phyloP scores from a whole-genome alignment of 2,113 vertebrate genomes.

The Nannobrachium achirus region DNA sequence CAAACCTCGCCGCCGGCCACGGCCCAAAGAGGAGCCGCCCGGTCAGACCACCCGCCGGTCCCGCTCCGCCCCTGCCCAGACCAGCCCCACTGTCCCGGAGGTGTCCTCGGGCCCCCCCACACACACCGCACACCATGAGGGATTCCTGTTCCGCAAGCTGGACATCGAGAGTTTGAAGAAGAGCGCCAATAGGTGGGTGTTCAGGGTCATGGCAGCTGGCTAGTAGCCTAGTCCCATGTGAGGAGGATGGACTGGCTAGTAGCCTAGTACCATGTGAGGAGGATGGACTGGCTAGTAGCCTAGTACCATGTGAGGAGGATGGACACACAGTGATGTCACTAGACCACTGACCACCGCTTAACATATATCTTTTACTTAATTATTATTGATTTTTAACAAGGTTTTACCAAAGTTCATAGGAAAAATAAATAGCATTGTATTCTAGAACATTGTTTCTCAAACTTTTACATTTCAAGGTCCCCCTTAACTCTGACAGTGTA shows the following conservation, averaged over 20 bases:
- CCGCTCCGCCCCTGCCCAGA: conserved; percentile 88
- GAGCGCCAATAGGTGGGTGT: conserved; percentile 89
- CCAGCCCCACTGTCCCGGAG: conserved; percentile 76
- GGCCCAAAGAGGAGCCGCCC: conserved; percentile 82
- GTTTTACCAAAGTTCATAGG: no score
- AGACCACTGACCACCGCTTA: not conserved
- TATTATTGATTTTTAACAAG: no score
- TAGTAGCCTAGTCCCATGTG: not conserved
- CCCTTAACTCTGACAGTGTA: no score
- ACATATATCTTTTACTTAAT: no score
- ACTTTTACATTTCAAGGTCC: no score
- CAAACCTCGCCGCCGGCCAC: conserved; percentile 87
- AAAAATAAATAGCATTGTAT: no score
- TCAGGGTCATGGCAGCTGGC: conserved; percentile 30
- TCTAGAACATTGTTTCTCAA: no score
- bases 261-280: conserved; percentile 4
- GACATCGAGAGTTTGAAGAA: conserved; percentile 92
- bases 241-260: conserved; percentile 14
- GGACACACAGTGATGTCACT: conserved; percentile 40
- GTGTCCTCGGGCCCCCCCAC: conserved; percentile 57
- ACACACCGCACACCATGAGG: conserved; percentile 88
- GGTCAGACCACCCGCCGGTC: conserved; percentile 86
- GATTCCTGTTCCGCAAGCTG: conserved; percentile 91
- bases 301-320: conserved; percentile 13
- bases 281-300: not conserved